Evolutionary conservation across 2,888 invertebrate species (phyloP).

Genomic region (Cyclophora albipunctata): DNA sequence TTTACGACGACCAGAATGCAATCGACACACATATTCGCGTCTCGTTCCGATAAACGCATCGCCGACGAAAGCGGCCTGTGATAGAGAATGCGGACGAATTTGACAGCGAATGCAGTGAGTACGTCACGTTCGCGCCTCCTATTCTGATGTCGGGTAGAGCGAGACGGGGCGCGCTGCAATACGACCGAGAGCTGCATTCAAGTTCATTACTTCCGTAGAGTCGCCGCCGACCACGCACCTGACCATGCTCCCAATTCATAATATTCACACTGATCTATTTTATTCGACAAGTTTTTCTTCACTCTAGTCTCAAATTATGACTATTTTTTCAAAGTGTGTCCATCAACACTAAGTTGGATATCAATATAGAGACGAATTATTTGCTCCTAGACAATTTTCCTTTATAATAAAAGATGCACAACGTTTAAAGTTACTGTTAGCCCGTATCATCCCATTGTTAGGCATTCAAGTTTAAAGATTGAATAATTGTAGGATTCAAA

Average conservation of each 20-base stretch:
- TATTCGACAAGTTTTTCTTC: too few relatives aligned
- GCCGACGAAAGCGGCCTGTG: conserved; percentile 74
- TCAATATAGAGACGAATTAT: too few relatives aligned
- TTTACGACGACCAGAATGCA: conserved; percentile 70
- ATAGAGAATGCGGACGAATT: conserved; percentile 72
- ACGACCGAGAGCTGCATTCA: conserved; percentile 67
- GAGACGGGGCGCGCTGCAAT: conserved; percentile 51
- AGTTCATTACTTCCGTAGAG: conserved; percentile 76
- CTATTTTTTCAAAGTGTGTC: too few relatives aligned
- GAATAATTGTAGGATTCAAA: too few relatives aligned
- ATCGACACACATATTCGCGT: conserved; percentile 75
- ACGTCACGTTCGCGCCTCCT: conserved; percentile 66
- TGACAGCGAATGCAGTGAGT: conserved; percentile 70
- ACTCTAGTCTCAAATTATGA: too few relatives aligned
- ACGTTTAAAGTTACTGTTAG: too few relatives aligned
- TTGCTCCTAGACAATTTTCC: too few relatives aligned
- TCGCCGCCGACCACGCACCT: conserved; percentile 50
- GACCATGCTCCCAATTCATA: conserved; percentile 57
- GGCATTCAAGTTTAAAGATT: too few relatives aligned
- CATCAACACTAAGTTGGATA: too few relatives aligned
- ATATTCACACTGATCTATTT: not conserved
- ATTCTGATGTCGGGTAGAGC: conserved; percentile 49
- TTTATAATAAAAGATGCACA: too few relatives aligned
- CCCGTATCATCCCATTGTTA: too few relatives aligned
- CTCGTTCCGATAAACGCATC: conserved; percentile 76